Conservation (phyloP, 1,140 invertebrate genomes). For the Papilio glaucus region DNA sequence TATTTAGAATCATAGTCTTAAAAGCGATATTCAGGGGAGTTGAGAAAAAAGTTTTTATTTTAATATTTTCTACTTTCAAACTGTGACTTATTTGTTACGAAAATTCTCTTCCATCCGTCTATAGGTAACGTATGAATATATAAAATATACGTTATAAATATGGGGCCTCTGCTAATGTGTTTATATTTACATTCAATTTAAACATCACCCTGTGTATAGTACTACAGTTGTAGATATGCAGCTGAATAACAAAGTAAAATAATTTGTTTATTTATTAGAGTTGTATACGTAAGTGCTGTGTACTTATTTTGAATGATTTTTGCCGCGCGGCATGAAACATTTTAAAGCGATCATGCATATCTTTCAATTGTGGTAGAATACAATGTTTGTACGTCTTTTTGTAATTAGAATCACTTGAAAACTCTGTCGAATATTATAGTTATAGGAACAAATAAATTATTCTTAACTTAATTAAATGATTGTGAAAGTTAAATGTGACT, state of each 20-base stretch:
- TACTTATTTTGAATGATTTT: conserved; percentile 24
- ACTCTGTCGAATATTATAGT: conserved; percentile 32
- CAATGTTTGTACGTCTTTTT: conserved; percentile 26
- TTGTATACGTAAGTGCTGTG: background rate
- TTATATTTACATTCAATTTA: conserved; percentile 9
- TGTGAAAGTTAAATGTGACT: conserved; percentile 10
- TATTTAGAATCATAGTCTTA: background rate
- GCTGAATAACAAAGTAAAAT: background rate
- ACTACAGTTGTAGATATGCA: conserved; percentile 13
- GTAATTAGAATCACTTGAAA: conserved; percentile 10
- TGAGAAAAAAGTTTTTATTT: background rate
- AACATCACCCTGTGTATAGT: conserved; percentile 25
- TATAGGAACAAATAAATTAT: conserved; percentile 32
- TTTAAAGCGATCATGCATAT: conserved; percentile 17
- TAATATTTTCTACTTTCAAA: background rate
- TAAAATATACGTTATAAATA: background rate
- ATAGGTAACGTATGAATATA: conserved; percentile 13
- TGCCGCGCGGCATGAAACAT: background rate
- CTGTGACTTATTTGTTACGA: background rate
- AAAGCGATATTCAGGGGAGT: background rate
- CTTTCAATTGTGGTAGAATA: conserved; percentile 23
- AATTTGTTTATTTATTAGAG: conserved; percentile 24
- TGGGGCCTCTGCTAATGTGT: background rate
- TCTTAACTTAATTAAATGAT: conserved; percentile 4
- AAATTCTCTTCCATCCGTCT: conserved; percentile 38